Base-by-base conservation (phyloP, 2,888 invertebrate species). In the Nymphalis urticae region DNA sequence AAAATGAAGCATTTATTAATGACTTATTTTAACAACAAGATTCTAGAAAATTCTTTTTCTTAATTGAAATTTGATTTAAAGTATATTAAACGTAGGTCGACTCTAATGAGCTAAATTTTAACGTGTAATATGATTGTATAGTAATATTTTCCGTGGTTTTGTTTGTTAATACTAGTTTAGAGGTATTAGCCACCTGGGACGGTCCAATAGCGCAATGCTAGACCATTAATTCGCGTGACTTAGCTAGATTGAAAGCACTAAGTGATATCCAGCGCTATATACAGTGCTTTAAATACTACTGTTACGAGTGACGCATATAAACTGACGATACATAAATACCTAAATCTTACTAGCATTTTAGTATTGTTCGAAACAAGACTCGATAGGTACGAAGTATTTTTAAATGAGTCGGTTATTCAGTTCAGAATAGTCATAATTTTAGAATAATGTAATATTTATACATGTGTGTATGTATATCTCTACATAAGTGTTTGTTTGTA, bases 161-260 rank as follows among this genome's bases (percentile, higher is more conserved):
- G 42, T 42, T 42, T 42, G 42, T 51, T 51, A 51, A 51, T 51
- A 61, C 47, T 54, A 65, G 47, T 48, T 13, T 36, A 48, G 47
- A 32, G 10, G 50, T 61, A 61, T 32, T 16, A 56, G 60, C 60
- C 63, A 56, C 70, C 64, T 64, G 63, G 64, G 56, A 60, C 66
- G 61, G 42, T 13, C 13, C 13, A 47, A 24, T 64, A 64, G 58
- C 42, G 61, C 63, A 51, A 66, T 61, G 32, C 47, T 53, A 48
- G 47, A 64, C 54, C 61, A 72, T 72, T 72, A 72, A 67, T 54
- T 67, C 50, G 58, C 66, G 59, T 69, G 71, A 66, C 69, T 66
- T 51, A 58, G 72, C 66, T 63, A 64, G 64, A 69, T 69, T 72
- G 50, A 64, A 50, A 48, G 56, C 48, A 61, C 64, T 59, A 64